phyloP scores from a whole-genome alignment of 1,140 invertebrate species.

The Nebria ingens region DNA sequence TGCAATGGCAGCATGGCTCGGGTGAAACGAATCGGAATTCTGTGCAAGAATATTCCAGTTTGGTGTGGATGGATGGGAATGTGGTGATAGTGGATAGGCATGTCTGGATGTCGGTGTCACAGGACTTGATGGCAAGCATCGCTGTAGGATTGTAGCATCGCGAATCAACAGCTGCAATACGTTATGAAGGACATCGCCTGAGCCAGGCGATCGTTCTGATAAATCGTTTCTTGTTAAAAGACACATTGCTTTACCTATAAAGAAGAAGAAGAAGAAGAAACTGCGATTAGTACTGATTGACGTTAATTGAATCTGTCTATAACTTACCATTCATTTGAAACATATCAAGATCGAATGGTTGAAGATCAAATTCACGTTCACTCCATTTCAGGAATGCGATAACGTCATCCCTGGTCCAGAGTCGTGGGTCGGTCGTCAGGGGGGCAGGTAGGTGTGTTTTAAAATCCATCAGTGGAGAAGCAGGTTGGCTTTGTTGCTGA shows the following conservation, averaged over 20 bases:
- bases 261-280: constrained; percentile 18
- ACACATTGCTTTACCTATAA: constrained; percentile 77
- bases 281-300: constrained; percentile 10
- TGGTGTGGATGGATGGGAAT: constrained; percentile 65
- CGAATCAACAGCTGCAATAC: constrained; percentile 79
- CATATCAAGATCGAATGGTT: constrained; percentile 82
- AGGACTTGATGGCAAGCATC: constrained; percentile 69
- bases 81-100: constrained; percentile 60
- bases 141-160: constrained; percentile 62
- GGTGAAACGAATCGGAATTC: constrained; percentile 51
- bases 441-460: constrained; percentile 72
- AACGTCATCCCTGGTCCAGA: constrained; percentile 88
- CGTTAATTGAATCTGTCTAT: constrained; percentile 5
- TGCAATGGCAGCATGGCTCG: constrained; percentile 47
- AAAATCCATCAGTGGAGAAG: constrained; percentile 65
- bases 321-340: constrained; percentile 92
- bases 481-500: constrained; percentile 47
- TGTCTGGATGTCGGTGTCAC: constrained; percentile 74
- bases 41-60: constrained; percentile 55
- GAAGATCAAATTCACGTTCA: constrained; percentile 84
- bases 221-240: constrained; percentile 82
- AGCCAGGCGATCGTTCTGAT: constrained; percentile 79
- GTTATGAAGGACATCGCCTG: constrained; percentile 89
- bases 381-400: constrained; percentile 82
- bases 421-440: constrained; percentile 73